These are phyloP conservation scores for Loripinus fragilis DNA, from an alignment of 2,888 invertebrate species.

Conservation along the genomic window DNA sequence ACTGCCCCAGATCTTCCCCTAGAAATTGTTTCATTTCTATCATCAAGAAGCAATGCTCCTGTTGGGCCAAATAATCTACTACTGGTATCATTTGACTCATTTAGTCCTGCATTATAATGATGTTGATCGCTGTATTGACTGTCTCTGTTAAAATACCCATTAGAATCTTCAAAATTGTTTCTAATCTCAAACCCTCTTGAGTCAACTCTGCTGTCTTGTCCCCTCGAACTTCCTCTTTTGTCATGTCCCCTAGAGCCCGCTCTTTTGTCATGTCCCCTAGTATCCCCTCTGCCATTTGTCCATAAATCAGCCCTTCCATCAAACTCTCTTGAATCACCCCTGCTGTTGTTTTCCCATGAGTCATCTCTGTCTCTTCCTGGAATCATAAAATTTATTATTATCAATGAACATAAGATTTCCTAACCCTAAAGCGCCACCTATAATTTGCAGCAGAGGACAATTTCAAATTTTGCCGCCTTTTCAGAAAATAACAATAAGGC, in stretches of 20 bases:
- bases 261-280: no score
- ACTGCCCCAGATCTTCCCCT: constrained; percentile 29
- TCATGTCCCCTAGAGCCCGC: neutral
- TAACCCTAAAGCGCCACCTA: no score
- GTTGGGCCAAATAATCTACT: neutral
- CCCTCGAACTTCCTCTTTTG: neutral
- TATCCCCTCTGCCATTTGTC: no score
- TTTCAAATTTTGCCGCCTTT: no score
- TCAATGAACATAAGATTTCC: no score
- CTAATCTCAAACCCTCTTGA: neutral
- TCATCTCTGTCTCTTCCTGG: constrained; percentile 1
- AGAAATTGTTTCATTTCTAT: neutral
- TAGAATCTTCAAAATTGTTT: neutral
- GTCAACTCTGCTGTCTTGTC: neutral
- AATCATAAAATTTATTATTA: constrained; percentile 12
- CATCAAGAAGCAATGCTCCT: constrained; percentile 26
- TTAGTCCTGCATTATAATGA: neutral
- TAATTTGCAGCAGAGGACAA: no score
- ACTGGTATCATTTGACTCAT: neutral
- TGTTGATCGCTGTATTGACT: neutral
- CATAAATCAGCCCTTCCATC: no score
- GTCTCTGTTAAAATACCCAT: neutral
- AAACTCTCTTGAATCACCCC: neutral
- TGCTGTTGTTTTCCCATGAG: neutral
- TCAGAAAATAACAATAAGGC: no score